Evolutionary conservation across 1,140 invertebrate genomes (phyloP).

Genomic region (Drosophila sp.): DNA sequence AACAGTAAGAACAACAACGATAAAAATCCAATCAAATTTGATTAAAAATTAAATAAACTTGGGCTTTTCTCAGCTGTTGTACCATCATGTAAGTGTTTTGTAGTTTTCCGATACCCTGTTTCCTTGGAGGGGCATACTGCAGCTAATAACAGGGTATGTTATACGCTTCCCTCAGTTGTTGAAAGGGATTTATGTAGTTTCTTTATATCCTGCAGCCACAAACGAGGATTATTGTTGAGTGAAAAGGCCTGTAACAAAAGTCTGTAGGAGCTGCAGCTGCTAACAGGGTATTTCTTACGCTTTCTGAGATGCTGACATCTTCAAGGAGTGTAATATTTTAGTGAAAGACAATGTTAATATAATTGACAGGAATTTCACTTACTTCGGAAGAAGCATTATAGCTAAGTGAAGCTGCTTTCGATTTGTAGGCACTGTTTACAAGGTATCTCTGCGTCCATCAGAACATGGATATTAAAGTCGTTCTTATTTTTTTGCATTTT

Average conservation of each 20-base stretch:
- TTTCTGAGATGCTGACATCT: no score
- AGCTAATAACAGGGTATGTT: no score
- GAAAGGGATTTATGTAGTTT: no score
- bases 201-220: no score
- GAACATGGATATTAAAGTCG: neutral
- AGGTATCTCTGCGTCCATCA: neutral
- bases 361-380: no score
- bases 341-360: no score
- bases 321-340: no score
- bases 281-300: no score
- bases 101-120: constrained; percentile 27
- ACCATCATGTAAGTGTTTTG: constrained; percentile 14
- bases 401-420: neutral
- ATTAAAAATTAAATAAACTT: constrained; percentile 80
- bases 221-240: neutral
- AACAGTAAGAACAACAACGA: constrained; percentile 17
- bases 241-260: no score
- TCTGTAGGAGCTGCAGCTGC: neutral
- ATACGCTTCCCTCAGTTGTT: no score
- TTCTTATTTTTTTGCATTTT: constrained; percentile 27
- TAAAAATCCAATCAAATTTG: constrained; percentile 75
- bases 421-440: neutral
- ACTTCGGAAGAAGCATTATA: no score
- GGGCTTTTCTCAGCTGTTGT: constrained; percentile 41
- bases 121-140: neutral